Percentiles rank a stretch among this genome's conserved stretches.
phyloP scores from a whole-genome alignment of 2,888 invertebrate species.

The Iselma pallidipennis region DNA sequence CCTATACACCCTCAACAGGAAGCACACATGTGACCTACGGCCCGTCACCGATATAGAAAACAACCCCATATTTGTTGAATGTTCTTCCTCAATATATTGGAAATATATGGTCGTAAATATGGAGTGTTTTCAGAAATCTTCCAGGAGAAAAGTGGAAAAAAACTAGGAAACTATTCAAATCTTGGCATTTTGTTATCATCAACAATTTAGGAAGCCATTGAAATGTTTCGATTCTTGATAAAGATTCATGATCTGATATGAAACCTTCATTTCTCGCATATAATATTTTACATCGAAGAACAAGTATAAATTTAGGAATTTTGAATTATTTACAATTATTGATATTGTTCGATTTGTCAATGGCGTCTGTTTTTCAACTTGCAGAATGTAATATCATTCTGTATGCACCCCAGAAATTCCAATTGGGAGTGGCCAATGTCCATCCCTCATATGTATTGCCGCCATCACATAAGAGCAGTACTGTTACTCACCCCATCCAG shows the following conservation, averaged over 20 bases:
- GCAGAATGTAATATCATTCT: not conserved
- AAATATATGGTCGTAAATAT: not conserved
- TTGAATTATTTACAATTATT: too few relatives aligned
- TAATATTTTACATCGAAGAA: too few relatives aligned
- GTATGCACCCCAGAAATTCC: not conserved
- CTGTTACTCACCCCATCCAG: not conserved
- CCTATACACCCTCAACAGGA: conserved; percentile 30
- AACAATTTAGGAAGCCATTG: too few relatives aligned
- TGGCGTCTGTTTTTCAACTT: not conserved
- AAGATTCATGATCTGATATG: too few relatives aligned
- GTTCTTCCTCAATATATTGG: not conserved
- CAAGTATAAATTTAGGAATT: too few relatives aligned
- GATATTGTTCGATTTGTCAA: too few relatives aligned
- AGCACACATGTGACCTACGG: conserved; percentile 36
- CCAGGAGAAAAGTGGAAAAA: not conserved
- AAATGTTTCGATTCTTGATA: too few relatives aligned
- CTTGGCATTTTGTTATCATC: too few relatives aligned
- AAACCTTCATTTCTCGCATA: too few relatives aligned
- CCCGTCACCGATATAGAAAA: not conserved
- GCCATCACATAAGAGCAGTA: not conserved
- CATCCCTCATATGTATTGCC: not conserved
- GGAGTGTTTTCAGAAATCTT: not conserved
- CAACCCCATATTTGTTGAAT: not conserved
- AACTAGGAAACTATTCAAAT: not conserved
- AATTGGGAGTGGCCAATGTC: not conserved